phyloP scores from a whole-genome alignment of 2,797 vertebrate species.

The Amphiprion clarkii region DNA sequence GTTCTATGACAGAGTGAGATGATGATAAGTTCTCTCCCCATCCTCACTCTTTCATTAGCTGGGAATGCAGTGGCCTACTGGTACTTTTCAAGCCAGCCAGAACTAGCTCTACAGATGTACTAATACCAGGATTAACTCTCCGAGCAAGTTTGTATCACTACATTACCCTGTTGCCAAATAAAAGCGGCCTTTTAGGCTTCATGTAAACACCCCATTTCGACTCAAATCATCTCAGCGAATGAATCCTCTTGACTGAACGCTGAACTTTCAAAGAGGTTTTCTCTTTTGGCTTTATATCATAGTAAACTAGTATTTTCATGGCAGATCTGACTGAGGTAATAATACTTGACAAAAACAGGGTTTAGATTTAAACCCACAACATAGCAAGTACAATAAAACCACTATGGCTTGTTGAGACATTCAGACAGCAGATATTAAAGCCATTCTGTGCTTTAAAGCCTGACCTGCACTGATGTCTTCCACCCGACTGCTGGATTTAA shows the following conservation, averaged over 20 bases:
- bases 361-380: constrained; percentile 33
- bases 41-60: constrained; percentile 75
- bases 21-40: constrained; percentile 62
- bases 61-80: constrained; percentile 66
- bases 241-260: background rate
- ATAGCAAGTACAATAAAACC: constrained; percentile 23
- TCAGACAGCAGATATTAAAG: constrained; percentile 39
- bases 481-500: constrained; percentile 51
- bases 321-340: constrained; percentile 4
- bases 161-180: background rate
- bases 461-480: constrained; percentile 52
- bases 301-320: constrained; percentile 24
- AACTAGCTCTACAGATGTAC: constrained; percentile 40
- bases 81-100: constrained; percentile 60
- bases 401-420: background rate
- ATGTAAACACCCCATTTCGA: constrained; percentile 1
- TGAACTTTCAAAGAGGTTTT: constrained; percentile 1
- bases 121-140: constrained; percentile 33
- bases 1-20: constrained; percentile 54
- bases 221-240: constrained; percentile 2
- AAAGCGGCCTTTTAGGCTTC: background rate
- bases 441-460: constrained; percentile 24
- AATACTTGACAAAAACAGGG: constrained; percentile 25
- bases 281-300: constrained; percentile 11
- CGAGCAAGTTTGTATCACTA: constrained; percentile 30